Percentiles rank a stretch among this genome's conserved stretches.
Evolutionary conservation across 2,888 invertebrate species (phyloP).

Genomic region (Griposia aprilina): DNA sequence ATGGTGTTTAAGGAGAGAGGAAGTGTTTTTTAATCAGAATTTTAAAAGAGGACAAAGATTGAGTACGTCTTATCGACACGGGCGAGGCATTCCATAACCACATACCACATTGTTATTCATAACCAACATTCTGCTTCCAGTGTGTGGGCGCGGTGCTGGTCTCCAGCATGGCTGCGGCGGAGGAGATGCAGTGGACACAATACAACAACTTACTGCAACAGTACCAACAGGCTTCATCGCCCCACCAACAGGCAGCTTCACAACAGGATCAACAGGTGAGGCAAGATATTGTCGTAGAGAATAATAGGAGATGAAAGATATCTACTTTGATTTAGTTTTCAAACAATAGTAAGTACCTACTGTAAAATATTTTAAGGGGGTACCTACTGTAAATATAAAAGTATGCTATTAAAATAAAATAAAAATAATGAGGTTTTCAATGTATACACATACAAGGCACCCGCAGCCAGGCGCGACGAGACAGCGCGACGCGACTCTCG

Average conservation of each 20-base stretch:
- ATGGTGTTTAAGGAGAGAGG: too few relatives aligned
- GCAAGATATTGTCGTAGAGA: background rate
- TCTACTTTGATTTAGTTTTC: background rate
- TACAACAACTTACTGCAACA: slow-evolving; percentile 69
- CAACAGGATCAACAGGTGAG: slow-evolving; percentile 80
- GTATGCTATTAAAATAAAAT: too few relatives aligned
- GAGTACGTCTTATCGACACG: too few relatives aligned
- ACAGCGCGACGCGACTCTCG: too few relatives aligned
- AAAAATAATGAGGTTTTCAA: too few relatives aligned
- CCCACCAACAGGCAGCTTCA: slow-evolving; percentile 48
- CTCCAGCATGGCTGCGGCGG: slow-evolving; percentile 62
- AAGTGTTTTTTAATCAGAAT: too few relatives aligned
- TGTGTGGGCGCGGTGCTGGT: slow-evolving; percentile 67
- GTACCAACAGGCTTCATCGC: slow-evolving; percentile 51
- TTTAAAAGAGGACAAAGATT: too few relatives aligned
- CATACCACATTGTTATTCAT: background rate
- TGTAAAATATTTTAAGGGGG: background rate
- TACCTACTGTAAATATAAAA: too few relatives aligned
- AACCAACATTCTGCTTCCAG: slow-evolving; percentile 40
- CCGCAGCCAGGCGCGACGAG: too few relatives aligned
- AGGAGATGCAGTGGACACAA: slow-evolving; percentile 77
- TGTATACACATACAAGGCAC: too few relatives aligned
- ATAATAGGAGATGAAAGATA: background rate
- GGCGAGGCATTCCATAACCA: too few relatives aligned
- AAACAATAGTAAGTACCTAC: background rate